These are phyloP conservation scores for Labrus mixtus DNA, from an alignment of 2,113 vertebrate genomes.

Conservation along the genomic window DNA sequence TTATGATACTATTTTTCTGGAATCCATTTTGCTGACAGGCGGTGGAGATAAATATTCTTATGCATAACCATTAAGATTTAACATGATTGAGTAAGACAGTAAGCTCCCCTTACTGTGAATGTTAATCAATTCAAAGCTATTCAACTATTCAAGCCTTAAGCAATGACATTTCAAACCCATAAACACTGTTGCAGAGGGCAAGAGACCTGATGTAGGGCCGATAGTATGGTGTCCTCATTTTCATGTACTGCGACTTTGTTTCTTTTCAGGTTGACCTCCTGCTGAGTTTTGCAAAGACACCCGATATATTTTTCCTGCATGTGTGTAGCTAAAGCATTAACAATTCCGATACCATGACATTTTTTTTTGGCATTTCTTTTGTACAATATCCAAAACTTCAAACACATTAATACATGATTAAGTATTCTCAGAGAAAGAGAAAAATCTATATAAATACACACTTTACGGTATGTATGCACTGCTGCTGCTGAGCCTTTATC, in stretches of 20 bases:
- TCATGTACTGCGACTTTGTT: constrained; percentile 49
- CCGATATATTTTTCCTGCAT: constrained; percentile 3
- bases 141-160: constrained; percentile 82
- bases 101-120: constrained; percentile 78
- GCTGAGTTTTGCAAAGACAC: constrained; percentile 35
- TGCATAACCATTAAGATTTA: constrained; percentile 74
- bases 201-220: constrained; percentile 49
- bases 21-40: constrained; percentile 60
- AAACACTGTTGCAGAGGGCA: constrained; percentile 76
- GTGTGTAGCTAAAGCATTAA: constrained; percentile 17
- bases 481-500: constrained; percentile 23
- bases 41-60: constrained; percentile 70
- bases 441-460: neutral
- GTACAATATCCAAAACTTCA: constrained; percentile 13
- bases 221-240: constrained; percentile 64
- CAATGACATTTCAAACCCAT: constrained; percentile 82
- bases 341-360: constrained; percentile 21
- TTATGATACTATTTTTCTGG: constrained; percentile 28
- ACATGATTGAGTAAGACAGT: constrained; percentile 81
- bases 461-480: constrained; percentile 15
- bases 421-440: constrained; percentile 82
- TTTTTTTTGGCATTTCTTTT: constrained; percentile 16
- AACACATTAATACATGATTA: constrained; percentile 4
- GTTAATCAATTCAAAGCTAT: constrained; percentile 85
- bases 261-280: constrained; percentile 59